Evolutionary conservation across 2,888 invertebrate species (phyloP), one percentile per base, ranked within the genome.

Genomic region (Pilophorus perplexus): DNA sequence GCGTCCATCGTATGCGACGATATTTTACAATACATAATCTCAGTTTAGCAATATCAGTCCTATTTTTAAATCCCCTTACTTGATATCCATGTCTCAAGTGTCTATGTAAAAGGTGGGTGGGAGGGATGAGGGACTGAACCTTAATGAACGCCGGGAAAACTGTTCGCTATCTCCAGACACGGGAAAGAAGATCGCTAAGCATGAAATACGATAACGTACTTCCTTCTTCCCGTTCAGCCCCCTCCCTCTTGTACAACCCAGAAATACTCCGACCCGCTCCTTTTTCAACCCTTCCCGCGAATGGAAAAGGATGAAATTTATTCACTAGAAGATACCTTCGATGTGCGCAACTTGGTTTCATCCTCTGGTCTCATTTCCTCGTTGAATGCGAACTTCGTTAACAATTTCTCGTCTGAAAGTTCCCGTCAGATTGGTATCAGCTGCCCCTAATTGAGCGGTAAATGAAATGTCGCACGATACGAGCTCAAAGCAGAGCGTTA

Each of bases 151-250:
- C 46, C 46, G 12, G 46, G 46, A 46, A 46, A 46, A 46, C 46
- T 23, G 46, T 46, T 23, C 46, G 22, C 46, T 46, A 23, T 46
- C 46, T 23, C 25, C 46, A 22, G 46, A 46, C 46, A 23, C 23
- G 46, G 42, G 18, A 3, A 25, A 5, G 22, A 25, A 12, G 46
- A 46, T 22, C 46, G 46, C 46, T 46, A 46, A 46, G 46, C 46
- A 46, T 46, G 46, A 46, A 46, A 46, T 46, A 46, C 46, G 46
- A 46, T 46, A 46, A 46, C 22, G 46, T 46, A 46, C 23, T 46
- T 46, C 46, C 46, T 46, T 46, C 46, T 46, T 46, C 46, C 46
- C 25, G 46, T 46, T 25, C 25, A 46, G 46, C 14, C 46, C 4
- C 22, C 46, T n/a, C n/a, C n/a, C n/a, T n/a, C n/a, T n/a, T n/a